Evolutionary conservation across 2,797 vertebrate genomes (phyloP).

Genomic region (Naso thynnoides): DNA sequence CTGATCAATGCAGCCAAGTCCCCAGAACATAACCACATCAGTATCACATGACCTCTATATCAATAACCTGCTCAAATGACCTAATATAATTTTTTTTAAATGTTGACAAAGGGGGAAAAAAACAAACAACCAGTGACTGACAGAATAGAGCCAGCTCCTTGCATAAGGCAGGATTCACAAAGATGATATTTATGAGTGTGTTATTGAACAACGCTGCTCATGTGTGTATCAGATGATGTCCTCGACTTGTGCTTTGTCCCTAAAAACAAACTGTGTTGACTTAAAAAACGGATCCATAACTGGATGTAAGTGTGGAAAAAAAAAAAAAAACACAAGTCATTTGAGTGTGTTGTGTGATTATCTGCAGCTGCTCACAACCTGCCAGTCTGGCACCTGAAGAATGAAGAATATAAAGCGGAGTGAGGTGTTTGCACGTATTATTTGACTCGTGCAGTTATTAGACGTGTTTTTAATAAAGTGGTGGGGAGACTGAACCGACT

Average conservation of each 20-base stretch:
- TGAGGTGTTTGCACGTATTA: slow-evolving; percentile 52
- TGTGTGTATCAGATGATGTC: neutral
- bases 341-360: neutral
- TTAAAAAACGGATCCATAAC: neutral
- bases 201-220: neutral
- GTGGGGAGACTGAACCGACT: slow-evolving; percentile 34
- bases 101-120: neutral
- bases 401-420: slow-evolving; percentile 14
- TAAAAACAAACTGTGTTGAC: neutral
- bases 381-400: neutral
- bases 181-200: neutral
- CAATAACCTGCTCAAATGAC: neutral
- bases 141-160: neutral
- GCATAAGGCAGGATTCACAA: neutral
- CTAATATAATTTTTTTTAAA: neutral
- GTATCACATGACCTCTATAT: neutral
- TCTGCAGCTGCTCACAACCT: slow-evolving; percentile 21
- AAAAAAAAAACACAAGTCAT: neutral
- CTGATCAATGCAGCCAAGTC: too few species aligned
- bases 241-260: neutral
- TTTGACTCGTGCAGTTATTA: slow-evolving; percentile 28
- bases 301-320: neutral
- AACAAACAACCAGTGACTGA: neutral
- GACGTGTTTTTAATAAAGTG: slow-evolving; percentile 41
- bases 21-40: too few species aligned